Base-by-base conservation (phyloP, 1,140 invertebrate species). In the Caenorhabditis latens region DNA sequence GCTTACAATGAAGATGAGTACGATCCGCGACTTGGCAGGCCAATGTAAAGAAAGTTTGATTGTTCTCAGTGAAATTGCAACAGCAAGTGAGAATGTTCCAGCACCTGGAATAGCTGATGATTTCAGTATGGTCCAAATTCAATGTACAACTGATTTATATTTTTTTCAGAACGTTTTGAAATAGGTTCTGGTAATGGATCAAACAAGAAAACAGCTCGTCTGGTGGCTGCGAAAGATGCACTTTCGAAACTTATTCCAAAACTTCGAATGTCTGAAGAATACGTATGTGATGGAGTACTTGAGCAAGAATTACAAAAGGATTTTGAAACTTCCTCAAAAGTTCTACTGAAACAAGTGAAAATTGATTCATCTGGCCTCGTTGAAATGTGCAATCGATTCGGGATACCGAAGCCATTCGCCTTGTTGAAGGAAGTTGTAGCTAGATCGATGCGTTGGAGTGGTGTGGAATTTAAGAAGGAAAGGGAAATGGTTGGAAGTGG, bases 121-220 rank as follows among this genome's bases (percentile, higher is more conserved):
- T 53, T 53, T 32, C 9, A 79, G 71, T 79, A 40, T 46, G 46
- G 32, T 50, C 11, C 6, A 21, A 11, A 9, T 21, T 79, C 0
- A 50, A 79, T 4, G 7, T 8, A 14, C 24, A 21, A 79, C 21
- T 24, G 6, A 2, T 43, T 4, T 32, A 53, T 9, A 24, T 43
- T 50, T 11, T 8, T 79, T 79, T 32, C 46, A 79, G 71, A 50
- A 50, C 71, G 71, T n/a, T 79, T 79, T 24, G 19, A 46, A 50
- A 24, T 79, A 11, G 71, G 71, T 24, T 6, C 7, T 46, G 71
- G 71, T 46, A 46, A 32, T 50, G 71, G 71, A 13, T 46, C 71
- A 50, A 79, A 79, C n/a, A 79, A 79, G n/a, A 79, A 79, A 14
- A 50, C 71, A 43, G 71, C 71, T 79, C 71, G 71, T 9, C n/a